Conservation (phyloP, 2,888 invertebrate species). For the Calameuta filiformis region DNA sequence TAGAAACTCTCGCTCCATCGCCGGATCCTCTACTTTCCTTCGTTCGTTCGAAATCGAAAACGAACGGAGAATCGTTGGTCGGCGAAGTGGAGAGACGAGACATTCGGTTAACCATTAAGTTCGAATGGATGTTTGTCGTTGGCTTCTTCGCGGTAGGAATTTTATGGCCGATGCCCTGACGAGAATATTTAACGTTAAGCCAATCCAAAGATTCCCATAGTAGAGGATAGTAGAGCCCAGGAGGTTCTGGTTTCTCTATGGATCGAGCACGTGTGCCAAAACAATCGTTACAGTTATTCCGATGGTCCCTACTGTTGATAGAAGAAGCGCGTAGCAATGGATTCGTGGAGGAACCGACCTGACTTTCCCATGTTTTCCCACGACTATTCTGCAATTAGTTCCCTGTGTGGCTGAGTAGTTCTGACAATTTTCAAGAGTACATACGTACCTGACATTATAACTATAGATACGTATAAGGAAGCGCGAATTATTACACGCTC, state of each 20-base stretch:
- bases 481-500: constrained; percentile 1
- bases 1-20: no score
- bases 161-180: constrained; percentile 43
- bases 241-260: no score
- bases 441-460: constrained; percentile 9
- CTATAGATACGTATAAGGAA: constrained; percentile 1
- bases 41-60: neutral
- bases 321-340: no score
- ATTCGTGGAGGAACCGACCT: constrained; percentile 11
- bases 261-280: no score
- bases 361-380: neutral
- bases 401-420: constrained; percentile 33
- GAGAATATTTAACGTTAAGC: constrained; percentile 38
- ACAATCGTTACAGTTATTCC: no score
- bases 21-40: neutral
- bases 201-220: constrained; percentile 25
- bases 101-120: constrained; percentile 26
- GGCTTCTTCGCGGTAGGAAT: constrained; percentile 55
- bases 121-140: constrained; percentile 56
- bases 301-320: no score
- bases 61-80: neutral
- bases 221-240: constrained; percentile 10
- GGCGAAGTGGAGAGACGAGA: constrained; percentile 4
- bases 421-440: constrained; percentile 26
- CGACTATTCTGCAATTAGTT: constrained; percentile 3